Evolutionary conservation across 92 coral and sea anemone species (phyloP).

Genomic region (Hydrozoanthus gracilis): DNA sequence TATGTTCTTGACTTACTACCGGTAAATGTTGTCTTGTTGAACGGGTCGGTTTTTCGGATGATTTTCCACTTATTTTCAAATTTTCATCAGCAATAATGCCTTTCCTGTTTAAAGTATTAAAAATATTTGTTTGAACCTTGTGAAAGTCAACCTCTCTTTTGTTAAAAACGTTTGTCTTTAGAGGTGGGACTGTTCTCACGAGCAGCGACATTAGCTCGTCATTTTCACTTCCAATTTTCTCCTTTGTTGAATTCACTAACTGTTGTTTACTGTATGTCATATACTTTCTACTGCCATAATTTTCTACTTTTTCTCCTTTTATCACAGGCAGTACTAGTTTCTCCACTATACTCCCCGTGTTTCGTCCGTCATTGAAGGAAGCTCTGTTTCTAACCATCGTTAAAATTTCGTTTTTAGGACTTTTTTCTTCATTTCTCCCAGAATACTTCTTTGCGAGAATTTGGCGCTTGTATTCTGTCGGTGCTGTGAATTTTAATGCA

Average conservation of each 20-base stretch:
- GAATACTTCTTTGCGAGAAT: conserved; percentile 11
- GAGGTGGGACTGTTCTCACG: neutral
- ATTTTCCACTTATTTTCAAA: neutral
- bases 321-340: conserved; percentile 4
- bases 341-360: neutral
- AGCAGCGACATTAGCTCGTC: neutral
- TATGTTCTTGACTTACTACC: neutral
- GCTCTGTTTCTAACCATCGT: neutral
- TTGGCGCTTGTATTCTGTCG: neutral
- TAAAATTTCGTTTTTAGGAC: neutral
- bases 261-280: neutral
- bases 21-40: neutral
- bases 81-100: neutral
- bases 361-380: neutral
- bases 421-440: neutral
- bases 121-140: neutral
- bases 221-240: neutral
- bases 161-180: neutral
- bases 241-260: neutral
- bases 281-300: neutral
- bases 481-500: neutral
- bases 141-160: neutral
- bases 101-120: neutral
- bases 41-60: neutral
- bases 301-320: neutral